A percentile compares a stretch with the other conserved stretches of the same genome.
These are phyloP conservation scores for Cotesia chilonis DNA, from an alignment of 1,140 invertebrate species.

Conservation along the genomic window DNA sequence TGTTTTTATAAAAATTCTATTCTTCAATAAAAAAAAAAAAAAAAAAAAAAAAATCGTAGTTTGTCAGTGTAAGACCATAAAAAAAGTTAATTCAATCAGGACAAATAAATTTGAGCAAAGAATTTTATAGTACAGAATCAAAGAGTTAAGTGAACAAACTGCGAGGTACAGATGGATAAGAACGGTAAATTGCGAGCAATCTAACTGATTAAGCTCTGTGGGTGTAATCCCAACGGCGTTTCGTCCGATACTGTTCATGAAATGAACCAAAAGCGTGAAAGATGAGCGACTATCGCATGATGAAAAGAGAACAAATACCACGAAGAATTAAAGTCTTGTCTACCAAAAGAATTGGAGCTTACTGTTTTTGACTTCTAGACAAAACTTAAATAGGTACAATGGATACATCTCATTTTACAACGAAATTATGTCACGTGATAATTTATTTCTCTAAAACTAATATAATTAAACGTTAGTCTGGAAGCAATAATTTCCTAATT, in stretches of 20 bases:
- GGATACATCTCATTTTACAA: too few species aligned
- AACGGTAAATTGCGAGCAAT: slow-evolving; percentile 60
- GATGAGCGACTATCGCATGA: not conserved
- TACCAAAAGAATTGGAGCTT: not conserved
- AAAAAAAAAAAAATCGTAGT: not conserved
- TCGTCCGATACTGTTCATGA: slow-evolving; percentile 33
- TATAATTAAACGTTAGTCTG: too few species aligned
- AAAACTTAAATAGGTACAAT: not conserved
- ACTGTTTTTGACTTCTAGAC: not conserved
- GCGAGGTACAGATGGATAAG: slow-evolving; percentile 43
- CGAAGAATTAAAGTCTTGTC: not conserved
- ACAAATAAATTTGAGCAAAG: not conserved
- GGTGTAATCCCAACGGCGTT: slow-evolving; percentile 54
- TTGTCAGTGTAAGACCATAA: not conserved
- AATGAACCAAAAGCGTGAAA: slow-evolving; percentile 19
- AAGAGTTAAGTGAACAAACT: slow-evolving; percentile 16
- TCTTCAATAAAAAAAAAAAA: too few species aligned
- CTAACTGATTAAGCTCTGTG: slow-evolving; percentile 58
- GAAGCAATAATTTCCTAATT: too few species aligned
- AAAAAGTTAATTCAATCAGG: not conserved
- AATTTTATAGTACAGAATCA: slow-evolving; percentile 14
- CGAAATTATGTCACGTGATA: too few species aligned
- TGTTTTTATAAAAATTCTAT: too few species aligned
- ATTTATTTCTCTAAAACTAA: too few species aligned
- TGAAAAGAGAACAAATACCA: slow-evolving; percentile 20